These are phyloP conservation scores for Zophobas atratus DNA, from an alignment of 1,140 invertebrate genomes.

Conservation along the genomic window DNA sequence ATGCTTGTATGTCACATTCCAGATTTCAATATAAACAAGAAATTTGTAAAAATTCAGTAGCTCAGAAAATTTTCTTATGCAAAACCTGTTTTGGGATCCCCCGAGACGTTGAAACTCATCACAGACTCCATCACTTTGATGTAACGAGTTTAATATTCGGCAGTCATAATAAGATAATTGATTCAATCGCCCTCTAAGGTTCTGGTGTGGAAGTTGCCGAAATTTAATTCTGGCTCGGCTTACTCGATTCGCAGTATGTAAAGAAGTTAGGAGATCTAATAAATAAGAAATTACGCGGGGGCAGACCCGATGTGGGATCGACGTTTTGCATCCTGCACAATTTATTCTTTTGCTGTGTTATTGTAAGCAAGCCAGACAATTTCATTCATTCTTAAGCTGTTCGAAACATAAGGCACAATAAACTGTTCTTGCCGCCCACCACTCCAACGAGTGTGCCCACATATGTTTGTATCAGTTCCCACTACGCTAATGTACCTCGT, in stretches of 20 bases:
- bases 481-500: slow-evolving; percentile 44
- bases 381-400: slow-evolving; percentile 40
- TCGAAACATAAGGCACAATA: slow-evolving; percentile 44
- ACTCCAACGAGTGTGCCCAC: slow-evolving; percentile 34
- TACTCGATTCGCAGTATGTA: neutral
- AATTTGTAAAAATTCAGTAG: too few relatives aligned
- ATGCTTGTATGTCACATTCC: too few relatives aligned
- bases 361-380: slow-evolving; percentile 33
- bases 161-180: slow-evolving; percentile 32
- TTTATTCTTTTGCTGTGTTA: slow-evolving; percentile 17
- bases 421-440: slow-evolving; percentile 42
- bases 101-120: neutral
- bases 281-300: slow-evolving; percentile 23
- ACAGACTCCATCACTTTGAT: slow-evolving; percentile 16
- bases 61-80: neutral
- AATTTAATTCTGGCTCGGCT: slow-evolving; percentile 20
- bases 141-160: slow-evolving; percentile 35
- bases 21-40: too few relatives aligned
- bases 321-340: slow-evolving; percentile 30
- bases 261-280: slow-evolving; percentile 12
- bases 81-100: slow-evolving; percentile 5
- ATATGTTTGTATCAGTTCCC: slow-evolving; percentile 45
- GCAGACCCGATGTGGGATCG: slow-evolving; percentile 17
- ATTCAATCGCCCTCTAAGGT: slow-evolving; percentile 7
- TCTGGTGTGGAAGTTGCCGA: neutral